Conservation (phyloP, 92 coral and sea anemone genomes). For the Palythoa grandis region DNA sequence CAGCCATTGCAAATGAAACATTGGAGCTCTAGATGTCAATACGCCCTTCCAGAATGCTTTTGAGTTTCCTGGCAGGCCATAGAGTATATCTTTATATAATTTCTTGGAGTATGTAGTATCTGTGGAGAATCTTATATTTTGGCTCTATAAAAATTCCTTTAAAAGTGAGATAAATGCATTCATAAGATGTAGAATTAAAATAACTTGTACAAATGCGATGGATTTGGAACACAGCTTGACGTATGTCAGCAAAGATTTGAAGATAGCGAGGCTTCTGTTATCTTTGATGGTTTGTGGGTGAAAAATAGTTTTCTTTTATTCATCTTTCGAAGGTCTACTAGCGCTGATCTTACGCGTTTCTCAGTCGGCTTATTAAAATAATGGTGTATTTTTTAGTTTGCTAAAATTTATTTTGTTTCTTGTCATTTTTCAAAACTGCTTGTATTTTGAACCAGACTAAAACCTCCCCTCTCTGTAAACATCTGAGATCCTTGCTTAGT, state of each 20-base stretch:
- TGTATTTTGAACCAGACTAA: no score
- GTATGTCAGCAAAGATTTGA: background rate
- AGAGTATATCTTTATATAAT: conserved; percentile 12
- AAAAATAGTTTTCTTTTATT: background rate
- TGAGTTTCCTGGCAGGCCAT: background rate
- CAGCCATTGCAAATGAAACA: conserved; percentile 11
- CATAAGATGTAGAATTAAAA: conserved; percentile 11
- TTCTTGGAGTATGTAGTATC: conserved; percentile 17
- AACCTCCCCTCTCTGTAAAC: no score
- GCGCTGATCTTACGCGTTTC: background rate
- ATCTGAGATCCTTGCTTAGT: no score
- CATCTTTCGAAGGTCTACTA: no score
- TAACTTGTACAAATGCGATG: background rate
- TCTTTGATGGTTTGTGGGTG: background rate
- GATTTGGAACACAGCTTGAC: background rate
- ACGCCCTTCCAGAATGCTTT: background rate
- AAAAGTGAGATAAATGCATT: conserved; percentile 8
- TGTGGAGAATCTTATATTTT: conserved; percentile 16
- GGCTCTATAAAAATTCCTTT: conserved; percentile 13
- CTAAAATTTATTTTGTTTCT: no score
- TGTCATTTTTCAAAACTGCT: no score
- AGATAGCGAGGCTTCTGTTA: background rate
- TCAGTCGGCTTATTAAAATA: no score
- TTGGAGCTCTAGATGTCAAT: background rate
- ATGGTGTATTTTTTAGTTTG: no score